These are phyloP conservation scores for Xyliphius kryptos DNA, from an alignment of 2,113 vertebrate species.

Conservation along the genomic window DNA sequence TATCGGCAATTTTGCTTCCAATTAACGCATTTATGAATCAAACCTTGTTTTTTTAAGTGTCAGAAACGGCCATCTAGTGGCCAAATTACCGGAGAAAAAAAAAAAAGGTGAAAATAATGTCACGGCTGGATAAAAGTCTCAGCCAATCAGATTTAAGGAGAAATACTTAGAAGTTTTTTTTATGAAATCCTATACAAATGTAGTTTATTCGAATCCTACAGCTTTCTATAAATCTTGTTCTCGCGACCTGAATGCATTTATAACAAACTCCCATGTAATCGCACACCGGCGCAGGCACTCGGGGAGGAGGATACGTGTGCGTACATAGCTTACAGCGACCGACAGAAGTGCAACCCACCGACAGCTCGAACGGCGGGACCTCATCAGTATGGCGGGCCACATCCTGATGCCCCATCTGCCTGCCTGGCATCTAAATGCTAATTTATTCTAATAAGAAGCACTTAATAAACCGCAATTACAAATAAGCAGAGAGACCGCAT, in stretches of 20 bases:
- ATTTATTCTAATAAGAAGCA: conserved; percentile 78
- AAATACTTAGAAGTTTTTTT: too few relatives aligned
- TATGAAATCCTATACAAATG: too few relatives aligned
- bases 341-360: background rate
- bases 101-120: too few relatives aligned
- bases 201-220: too few relatives aligned
- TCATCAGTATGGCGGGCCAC: conserved; percentile 17
- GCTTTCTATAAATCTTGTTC: too few relatives aligned
- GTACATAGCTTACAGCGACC: conserved; percentile 10
- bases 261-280: background rate
- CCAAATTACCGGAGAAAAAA: too few relatives aligned
- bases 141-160: too few relatives aligned
- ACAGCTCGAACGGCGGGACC: background rate
- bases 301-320: background rate
- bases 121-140: too few relatives aligned
- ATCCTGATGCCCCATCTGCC: conserved; percentile 61
- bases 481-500: conserved; percentile 59
- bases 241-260: background rate
- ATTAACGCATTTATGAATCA: too few relatives aligned
- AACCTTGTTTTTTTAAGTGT: too few relatives aligned
- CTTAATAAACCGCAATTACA: conserved; percentile 80
- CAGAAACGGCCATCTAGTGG: too few relatives aligned
- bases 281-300: background rate
- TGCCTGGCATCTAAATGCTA: conserved; percentile 74
- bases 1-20: too few relatives aligned